A percentile compares a stretch with the other conserved stretches of the same genome.
Evolutionary conservation across 2,888 invertebrate species (phyloP).

Genomic region (Drosophila paramelanica): DNA sequence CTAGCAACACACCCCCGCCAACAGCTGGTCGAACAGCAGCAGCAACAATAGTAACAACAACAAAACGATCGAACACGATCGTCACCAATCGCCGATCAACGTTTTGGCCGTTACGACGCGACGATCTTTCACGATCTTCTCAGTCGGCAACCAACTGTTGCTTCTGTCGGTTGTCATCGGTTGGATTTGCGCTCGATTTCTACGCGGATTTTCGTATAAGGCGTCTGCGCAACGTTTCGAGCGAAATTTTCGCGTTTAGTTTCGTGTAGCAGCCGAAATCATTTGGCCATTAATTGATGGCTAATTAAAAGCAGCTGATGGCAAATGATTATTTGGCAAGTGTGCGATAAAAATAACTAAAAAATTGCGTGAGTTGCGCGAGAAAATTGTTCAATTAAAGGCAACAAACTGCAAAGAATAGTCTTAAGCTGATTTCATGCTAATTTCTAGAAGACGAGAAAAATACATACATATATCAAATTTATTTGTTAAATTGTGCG

Average conservation of each 20-base stretch:
- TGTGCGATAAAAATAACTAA: slow-evolving; percentile 30
- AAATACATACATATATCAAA: slow-evolving; percentile 7
- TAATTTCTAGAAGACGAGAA: slow-evolving; percentile 47
- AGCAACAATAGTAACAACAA: slow-evolving; percentile 22
- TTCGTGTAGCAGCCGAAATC: slow-evolving; percentile 30
- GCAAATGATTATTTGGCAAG: slow-evolving; percentile 26
- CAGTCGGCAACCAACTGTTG: slow-evolving; percentile 80
- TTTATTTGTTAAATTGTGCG: slow-evolving; percentile 64
- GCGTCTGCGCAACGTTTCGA: slow-evolving; percentile 18
- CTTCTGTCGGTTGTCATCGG: slow-evolving; percentile 43
- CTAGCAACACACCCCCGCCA: slow-evolving; percentile 55
- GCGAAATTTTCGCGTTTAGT: background rate
- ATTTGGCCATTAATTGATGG: slow-evolving; percentile 47
- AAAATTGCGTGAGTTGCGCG: slow-evolving; percentile 30
- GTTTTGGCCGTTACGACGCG: slow-evolving; percentile 18
- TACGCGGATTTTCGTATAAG: slow-evolving; percentile 4
- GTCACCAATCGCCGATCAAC: slow-evolving; percentile 48
- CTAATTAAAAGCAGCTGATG: slow-evolving; percentile 58
- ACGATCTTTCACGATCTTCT: slow-evolving; percentile 48
- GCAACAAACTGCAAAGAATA: slow-evolving; percentile 32
- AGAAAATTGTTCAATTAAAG: slow-evolving; percentile 45
- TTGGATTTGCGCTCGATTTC: slow-evolving; percentile 1
- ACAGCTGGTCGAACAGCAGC: slow-evolving; percentile 46
- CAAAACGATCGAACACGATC: slow-evolving; percentile 43
- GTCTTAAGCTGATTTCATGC: slow-evolving; percentile 61